Conservation (phyloP, 2,113 vertebrate species). For the Bubo scandiacus region DNA sequence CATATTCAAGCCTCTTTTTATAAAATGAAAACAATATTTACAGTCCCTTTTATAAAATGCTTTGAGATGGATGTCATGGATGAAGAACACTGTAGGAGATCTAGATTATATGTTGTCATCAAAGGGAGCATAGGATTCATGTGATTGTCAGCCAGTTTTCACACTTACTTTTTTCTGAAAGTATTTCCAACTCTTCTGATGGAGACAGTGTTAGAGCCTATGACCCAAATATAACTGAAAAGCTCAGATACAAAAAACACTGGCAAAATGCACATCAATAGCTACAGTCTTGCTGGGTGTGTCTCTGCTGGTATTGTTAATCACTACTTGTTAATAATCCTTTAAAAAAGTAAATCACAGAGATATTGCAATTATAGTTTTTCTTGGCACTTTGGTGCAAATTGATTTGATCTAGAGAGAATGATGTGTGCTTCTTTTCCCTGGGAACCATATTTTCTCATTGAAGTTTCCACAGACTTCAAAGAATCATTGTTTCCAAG, state of each 20-base stretch:
- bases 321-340: not conserved
- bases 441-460: not conserved
- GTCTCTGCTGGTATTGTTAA: not conserved
- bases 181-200: not conserved
- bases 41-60: not conserved
- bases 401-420: not conserved
- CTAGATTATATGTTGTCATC: not conserved
- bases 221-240: not conserved
- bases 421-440: not conserved
- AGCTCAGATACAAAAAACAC: not conserved
- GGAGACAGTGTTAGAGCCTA: not conserved
- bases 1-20: not conserved
- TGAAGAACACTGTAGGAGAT: not conserved
- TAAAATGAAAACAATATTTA: not conserved
- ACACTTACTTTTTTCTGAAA: not conserved
- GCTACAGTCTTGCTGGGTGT: not conserved
- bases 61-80: not conserved
- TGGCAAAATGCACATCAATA: not conserved
- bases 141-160: not conserved
- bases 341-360: not conserved
- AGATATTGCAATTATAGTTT: not conserved
- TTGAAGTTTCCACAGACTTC: not conserved
- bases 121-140: not conserved
- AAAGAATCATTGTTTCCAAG: not conserved
- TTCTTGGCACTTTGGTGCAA: not conserved